Base-by-base conservation (phyloP, 2,797 vertebrate genomes). In the Philypnodon macrostomus region DNA sequence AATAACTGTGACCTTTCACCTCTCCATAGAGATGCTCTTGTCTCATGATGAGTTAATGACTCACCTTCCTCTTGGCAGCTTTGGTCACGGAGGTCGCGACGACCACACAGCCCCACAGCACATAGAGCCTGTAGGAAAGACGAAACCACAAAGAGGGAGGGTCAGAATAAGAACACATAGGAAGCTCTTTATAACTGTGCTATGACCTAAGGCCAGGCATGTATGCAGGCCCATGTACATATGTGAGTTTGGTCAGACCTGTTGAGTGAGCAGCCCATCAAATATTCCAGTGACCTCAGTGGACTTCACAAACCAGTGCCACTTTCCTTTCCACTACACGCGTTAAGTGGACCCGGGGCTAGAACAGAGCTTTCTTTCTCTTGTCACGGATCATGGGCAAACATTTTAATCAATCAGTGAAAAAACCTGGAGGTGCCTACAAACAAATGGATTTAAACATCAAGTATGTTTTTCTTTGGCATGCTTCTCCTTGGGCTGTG, bases 41-140 rank as follows among this genome's bases (percentile, higher is more conserved):
- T 67, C 24, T 49, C 19, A 35, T 14, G 38, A 73, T 35, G 60
- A 74, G 72, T 52, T 47, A 47, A 75, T 65, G 68, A 84, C 88
- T 88, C 75, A 91, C 88, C 83, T 83, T 84, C 75, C 73, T 86
- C 58, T 83, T 87, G 57, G 84, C 77, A 11, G 72, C 42, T 47
- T 74, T 86, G 53, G 76, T 79, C 77, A 79, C 47, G 27, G 85
- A 86, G 77, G 85, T 74, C 31, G 61, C 42, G 67, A 75, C 68
- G 75, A 67, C 69, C 78, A 86, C 77, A 57, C 76, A 81, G 41
- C 75, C 77, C 84, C 87, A 87, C 74, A 90, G 71, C 75, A 85
- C 75, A 81, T 63, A 87, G 42, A 89, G 62, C 67, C 89, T 91
- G 61, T 1, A 48, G 47, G 32, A 29, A 53, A 1, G 39, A 18